Conservation (phyloP, 1,140 invertebrate species). For the Drosophila malerkotliana region DNA sequence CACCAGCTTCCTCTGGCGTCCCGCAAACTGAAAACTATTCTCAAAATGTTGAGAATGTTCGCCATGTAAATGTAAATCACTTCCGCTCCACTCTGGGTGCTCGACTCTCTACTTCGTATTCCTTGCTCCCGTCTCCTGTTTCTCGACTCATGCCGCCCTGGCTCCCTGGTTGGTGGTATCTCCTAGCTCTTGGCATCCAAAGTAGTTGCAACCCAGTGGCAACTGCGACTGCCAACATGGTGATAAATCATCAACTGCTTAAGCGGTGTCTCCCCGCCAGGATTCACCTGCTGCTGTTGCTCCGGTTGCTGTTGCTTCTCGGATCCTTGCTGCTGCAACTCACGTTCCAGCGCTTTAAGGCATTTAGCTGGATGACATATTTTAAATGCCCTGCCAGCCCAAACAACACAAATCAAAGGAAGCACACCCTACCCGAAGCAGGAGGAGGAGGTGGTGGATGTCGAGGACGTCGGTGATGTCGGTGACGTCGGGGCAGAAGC, state of each 20-base stretch:
- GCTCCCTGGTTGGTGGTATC: background rate
- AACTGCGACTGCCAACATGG: constrained; percentile 58
- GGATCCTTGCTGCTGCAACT: constrained; percentile 43
- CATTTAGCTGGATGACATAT: constrained; percentile 79
- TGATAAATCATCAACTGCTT: constrained; percentile 80
- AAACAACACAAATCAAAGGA: constrained; percentile 75
- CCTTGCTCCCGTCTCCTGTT: background rate
- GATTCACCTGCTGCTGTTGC: constrained; percentile 33
- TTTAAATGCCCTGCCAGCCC: constrained; percentile 76
- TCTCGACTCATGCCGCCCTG: constrained; percentile 5
- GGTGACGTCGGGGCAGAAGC: constrained; percentile 6
- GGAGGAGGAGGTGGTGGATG: constrained; percentile 1
- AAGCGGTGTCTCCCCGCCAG: constrained; percentile 61
- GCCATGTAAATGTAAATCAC: constrained; percentile 79
- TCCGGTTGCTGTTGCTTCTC: constrained; percentile 3
- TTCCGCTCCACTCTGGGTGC: constrained; percentile 51
- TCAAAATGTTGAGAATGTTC: constrained; percentile 72
- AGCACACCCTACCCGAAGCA: constrained; percentile 19
- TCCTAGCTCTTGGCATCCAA: constrained; percentile 32
- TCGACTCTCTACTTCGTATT: background rate
- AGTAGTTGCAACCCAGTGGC: constrained; percentile 48
- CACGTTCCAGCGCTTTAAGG: constrained; percentile 73
- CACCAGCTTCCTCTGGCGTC: constrained; percentile 1
- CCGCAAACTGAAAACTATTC: constrained; percentile 60
- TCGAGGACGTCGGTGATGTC: background rate